Percentiles rank a stretch among this genome's conserved stretches.
These are phyloP conservation scores for Sminthurinus signatus DNA, from an alignment of 1,140 invertebrate genomes.

Conservation along the genomic window DNA sequence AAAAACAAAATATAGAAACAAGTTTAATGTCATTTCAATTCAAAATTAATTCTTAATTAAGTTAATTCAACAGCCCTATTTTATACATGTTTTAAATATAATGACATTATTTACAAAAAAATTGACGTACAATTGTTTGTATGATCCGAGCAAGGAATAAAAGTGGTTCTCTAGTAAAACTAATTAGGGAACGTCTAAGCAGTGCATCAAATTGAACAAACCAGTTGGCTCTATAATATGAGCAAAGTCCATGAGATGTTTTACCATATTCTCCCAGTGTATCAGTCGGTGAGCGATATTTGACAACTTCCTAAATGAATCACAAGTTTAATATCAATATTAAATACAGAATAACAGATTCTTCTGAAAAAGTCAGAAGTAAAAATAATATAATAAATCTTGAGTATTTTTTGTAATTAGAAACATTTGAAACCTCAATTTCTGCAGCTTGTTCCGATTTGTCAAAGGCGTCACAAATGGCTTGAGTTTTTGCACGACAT, in stretches of 20 bases:
- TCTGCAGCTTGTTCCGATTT: constrained; percentile 63
- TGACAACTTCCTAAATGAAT: background rate
- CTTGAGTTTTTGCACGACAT: constrained; percentile 42
- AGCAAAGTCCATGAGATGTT: background rate
- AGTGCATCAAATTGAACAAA: background rate
- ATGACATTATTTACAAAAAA: too few relatives aligned
- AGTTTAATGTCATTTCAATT: constrained; percentile 10
- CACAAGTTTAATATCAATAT: background rate
- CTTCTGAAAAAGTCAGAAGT: background rate
- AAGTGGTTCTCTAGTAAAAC: background rate
- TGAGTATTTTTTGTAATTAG: background rate
- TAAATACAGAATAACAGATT: background rate
- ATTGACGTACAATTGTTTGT: background rate
- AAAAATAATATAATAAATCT: background rate
- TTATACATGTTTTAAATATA: too few relatives aligned
- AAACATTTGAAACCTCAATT: background rate
- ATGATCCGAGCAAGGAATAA: background rate
- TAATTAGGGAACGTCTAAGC: background rate
- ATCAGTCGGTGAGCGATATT: background rate
- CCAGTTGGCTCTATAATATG: background rate
- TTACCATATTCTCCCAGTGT: too few relatives aligned
- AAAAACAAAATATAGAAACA: too few relatives aligned
- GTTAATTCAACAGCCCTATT: background rate
- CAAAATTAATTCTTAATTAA: background rate
- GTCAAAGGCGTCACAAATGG: constrained; percentile 44